Conservation (phyloP, 1,140 invertebrate species). For the Chironomus striatipennis region DNA sequence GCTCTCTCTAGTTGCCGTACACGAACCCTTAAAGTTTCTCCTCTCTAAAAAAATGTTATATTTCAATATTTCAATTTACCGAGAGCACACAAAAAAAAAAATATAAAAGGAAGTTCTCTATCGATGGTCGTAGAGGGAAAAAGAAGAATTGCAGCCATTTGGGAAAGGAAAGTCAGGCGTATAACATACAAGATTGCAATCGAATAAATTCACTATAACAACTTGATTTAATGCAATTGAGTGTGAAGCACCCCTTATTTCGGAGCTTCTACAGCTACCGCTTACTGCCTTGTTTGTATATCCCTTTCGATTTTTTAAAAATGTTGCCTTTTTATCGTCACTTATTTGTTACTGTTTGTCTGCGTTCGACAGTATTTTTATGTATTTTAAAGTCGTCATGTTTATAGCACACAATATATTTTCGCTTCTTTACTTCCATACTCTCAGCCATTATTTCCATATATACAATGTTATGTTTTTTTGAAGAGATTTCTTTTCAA, state of each 20-base stretch:
- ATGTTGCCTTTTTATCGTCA: slow-evolving; percentile 6
- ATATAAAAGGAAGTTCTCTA: background rate
- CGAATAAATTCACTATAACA: slow-evolving; percentile 18
- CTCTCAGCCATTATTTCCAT: no score
- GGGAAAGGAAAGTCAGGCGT: slow-evolving; percentile 6
- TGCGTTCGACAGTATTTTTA: slow-evolving; percentile 10
- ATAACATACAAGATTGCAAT: slow-evolving; percentile 19
- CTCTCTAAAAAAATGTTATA: background rate
- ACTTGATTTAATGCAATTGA: slow-evolving; percentile 24
- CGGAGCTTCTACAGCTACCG: no score
- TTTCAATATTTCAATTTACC: background rate
- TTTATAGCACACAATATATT: background rate
- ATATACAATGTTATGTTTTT: no score
- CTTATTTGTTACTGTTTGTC: background rate
- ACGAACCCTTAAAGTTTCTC: background rate
- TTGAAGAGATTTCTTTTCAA: no score
- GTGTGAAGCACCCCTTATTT: slow-evolving; percentile 18
- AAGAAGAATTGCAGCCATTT: slow-evolving; percentile 16
- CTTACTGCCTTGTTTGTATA: background rate
- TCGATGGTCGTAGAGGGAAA: slow-evolving; percentile 11
- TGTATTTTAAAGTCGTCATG: slow-evolving; percentile 18
- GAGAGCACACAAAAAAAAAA: background rate
- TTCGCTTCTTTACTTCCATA: no score
- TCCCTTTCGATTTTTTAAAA: slow-evolving; percentile 1
- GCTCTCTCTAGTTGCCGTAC: background rate